Conservation (phyloP, 2,797 vertebrate genomes). For the Artibeus lituratus region DNA sequence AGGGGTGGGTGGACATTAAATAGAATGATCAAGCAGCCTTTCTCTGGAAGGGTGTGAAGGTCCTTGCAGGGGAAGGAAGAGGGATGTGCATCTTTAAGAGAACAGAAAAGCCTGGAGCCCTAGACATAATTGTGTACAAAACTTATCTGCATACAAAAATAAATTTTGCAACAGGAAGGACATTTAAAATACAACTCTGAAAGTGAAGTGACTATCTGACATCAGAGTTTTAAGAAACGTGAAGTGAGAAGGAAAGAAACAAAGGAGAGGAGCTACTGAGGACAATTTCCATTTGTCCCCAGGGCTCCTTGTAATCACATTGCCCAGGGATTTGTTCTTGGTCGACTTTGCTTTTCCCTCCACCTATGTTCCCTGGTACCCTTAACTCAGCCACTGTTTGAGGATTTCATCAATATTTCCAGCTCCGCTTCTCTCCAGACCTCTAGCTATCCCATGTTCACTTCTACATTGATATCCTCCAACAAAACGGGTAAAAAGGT, state of each 20-base stretch:
- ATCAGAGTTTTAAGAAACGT: background rate
- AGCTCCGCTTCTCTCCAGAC: background rate
- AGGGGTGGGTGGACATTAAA: background rate
- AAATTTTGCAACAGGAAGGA: background rate
- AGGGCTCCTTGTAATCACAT: too few species aligned
- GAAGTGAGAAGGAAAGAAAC: background rate
- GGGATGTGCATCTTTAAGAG: fast-evolving
- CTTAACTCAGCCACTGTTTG: background rate
- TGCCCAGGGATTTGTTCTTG: background rate
- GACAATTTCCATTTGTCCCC: background rate
- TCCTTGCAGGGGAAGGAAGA: too few species aligned
- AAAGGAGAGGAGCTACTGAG: background rate
- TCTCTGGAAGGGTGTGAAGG: background rate
- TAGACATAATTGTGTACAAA: background rate
- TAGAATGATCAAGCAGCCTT: too few species aligned
- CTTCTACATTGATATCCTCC: background rate
- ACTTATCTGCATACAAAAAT: background rate
- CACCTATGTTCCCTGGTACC: background rate
- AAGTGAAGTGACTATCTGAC: background rate
- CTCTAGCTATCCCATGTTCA: background rate
- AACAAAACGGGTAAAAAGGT: background rate
- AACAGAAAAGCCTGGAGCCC: background rate
- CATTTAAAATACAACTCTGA: background rate
- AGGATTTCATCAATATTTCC: background rate
- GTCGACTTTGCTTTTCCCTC: background rate